Conservation (phyloP, 2,888 invertebrate species). For the Orthosia gothica region DNA sequence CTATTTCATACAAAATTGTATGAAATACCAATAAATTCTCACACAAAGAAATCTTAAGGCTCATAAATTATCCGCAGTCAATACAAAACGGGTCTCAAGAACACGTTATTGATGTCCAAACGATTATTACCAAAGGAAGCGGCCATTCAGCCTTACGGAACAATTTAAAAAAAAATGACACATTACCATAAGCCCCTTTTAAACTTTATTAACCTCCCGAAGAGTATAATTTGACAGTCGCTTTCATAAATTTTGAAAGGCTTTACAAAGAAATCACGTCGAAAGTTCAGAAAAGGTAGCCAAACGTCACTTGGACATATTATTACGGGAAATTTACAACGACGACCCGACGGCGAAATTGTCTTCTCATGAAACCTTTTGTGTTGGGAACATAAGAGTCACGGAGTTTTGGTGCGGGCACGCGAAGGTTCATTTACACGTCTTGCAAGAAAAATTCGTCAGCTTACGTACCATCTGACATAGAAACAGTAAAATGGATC, state of each 20-base stretch:
- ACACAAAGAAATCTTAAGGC: constrained; percentile 35
- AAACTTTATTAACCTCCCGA: constrained; percentile 79
- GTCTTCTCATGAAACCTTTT: constrained; percentile 70
- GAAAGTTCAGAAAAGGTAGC: constrained; percentile 68
- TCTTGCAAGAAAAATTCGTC: not conserved
- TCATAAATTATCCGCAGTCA: constrained; percentile 57
- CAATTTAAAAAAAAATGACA: constrained; percentile 72
- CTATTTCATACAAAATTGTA: constrained; percentile 33
- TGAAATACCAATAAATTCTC: constrained; percentile 39
- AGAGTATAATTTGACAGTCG: constrained; percentile 85
- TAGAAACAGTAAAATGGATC: no score
- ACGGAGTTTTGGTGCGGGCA: constrained; percentile 20
- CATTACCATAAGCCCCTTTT: constrained; percentile 73
- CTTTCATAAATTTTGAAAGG: constrained; percentile 81
- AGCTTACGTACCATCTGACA: no score
- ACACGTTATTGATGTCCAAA: constrained; percentile 62
- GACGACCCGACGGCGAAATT: constrained; percentile 64
- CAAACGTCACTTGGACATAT: constrained; percentile 74
- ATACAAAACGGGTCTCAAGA: constrained; percentile 58
- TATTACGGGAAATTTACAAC: constrained; percentile 76
- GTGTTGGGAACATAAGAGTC: constrained; percentile 50
- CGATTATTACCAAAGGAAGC: constrained; percentile 52
- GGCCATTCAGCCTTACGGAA: constrained; percentile 39
- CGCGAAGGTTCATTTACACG: not conserved
- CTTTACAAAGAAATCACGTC: constrained; percentile 72